Evolutionary conservation across 1,140 invertebrate genomes (phyloP), one percentile per base, ranked within the genome.

Genomic region (Euura lappo): DNA sequence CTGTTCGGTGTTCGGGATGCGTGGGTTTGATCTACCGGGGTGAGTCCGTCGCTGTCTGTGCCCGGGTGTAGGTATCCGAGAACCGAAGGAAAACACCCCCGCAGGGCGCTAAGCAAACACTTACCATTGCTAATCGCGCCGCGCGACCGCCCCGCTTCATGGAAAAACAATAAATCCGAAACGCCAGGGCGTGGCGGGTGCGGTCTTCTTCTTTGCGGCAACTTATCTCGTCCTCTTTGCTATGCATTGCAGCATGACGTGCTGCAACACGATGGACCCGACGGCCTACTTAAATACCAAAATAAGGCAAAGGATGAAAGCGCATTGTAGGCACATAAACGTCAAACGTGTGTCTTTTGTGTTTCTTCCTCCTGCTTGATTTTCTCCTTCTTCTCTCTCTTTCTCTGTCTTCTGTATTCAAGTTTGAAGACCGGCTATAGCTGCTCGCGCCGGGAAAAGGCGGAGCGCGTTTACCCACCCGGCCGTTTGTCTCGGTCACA

Each of bases 81-180:
- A n/a, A 60, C 8, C 10, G 13, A n/a, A 60, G 51, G 51, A 60
- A 60, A 60, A 60, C 51, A 60, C 65, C 76, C 44, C 64, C 69
- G 72, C 46, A 70, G 79, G 79, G 79, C 74, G 79, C 79, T 78
- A 78, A 81, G 81, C 78, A 82, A 81, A 81, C 78, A 78, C 78
- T 81, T 77, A 75, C 65, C 75, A 77, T 77, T 75, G 74, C 76
- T 82, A 81, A 80, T 80, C 78, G 66, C 5, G 8, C 11, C 69
- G 71, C 73, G 66, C 76, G 70, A 70, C 64, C 65, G 69, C 68
- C 70, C 68, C 60, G 68, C 45, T 73, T 81, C 74, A 74, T 73
- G 69, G 74, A 71, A 73, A 71, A 72, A 76, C 67, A 75, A 80
- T 81, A 79, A 80, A 80, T 80, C 75, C 64, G 75, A 73, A 45